Evolutionary conservation across 2,113 vertebrate genomes (phyloP).

Genomic region (Prietella phreatophila): DNA sequence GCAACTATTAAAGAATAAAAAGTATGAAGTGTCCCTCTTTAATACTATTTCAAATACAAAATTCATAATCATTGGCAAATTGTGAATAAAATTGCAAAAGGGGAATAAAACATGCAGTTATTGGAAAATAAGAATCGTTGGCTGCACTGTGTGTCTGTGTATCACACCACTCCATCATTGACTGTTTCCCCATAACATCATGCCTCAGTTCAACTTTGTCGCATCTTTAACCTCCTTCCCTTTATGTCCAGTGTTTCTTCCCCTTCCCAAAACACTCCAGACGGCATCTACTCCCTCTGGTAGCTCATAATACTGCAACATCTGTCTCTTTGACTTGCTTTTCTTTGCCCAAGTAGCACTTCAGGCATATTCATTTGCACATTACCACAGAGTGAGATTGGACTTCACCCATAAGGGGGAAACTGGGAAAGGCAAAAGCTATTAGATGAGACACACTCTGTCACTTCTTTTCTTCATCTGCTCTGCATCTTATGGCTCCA

Average conservation of each 20-base stretch:
- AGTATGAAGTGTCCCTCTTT: not conserved
- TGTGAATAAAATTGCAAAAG: no score
- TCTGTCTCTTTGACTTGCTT: not conserved
- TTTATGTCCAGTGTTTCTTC: not conserved
- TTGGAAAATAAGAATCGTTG: not conserved
- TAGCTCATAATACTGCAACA: not conserved
- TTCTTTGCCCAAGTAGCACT: not conserved
- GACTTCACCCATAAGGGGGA: not conserved
- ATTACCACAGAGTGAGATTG: slow-evolving; percentile 3
- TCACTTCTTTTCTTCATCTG: slow-evolving; percentile 50
- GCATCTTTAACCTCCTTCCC: not conserved
- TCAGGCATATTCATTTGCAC: slow-evolving; percentile 8
- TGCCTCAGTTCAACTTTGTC: not conserved
- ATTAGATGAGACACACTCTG: slow-evolving; percentile 52
- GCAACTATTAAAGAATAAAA: not conserved
- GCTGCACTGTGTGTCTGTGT: not conserved
- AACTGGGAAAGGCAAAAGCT: not conserved
- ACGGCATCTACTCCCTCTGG: not conserved
- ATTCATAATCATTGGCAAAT: not conserved
- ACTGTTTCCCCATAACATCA: not conserved
- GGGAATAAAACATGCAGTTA: not conserved
- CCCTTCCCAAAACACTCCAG: not conserved
- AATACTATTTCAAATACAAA: no score
- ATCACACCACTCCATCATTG: not conserved
- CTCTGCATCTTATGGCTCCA: slow-evolving; percentile 49